These are phyloP conservation scores for Eciton burchellii DNA, from an alignment of 1,140 invertebrate genomes.

Conservation along the genomic window DNA sequence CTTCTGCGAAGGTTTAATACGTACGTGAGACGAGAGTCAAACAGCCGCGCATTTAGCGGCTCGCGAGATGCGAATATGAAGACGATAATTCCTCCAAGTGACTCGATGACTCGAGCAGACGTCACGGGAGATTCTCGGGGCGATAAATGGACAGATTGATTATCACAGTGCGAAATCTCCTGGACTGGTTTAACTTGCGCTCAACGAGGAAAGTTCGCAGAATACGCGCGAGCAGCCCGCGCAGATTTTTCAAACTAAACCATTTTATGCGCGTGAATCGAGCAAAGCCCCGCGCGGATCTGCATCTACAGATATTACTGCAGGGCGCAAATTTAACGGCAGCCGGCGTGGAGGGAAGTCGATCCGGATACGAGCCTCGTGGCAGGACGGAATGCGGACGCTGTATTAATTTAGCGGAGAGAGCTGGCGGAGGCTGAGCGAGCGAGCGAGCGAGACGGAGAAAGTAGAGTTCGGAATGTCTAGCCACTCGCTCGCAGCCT, in stretches of 20 bases:
- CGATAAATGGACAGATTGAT: background rate
- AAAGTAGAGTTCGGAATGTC: slow-evolving; percentile 70
- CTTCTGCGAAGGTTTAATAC: slow-evolving; percentile 29
- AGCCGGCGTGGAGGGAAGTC: slow-evolving; percentile 41
- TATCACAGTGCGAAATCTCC: too few species aligned
- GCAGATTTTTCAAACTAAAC: background rate
- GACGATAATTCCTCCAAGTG: background rate
- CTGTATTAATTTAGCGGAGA: slow-evolving; percentile 84
- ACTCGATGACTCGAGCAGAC: background rate
- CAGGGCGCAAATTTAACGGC: slow-evolving; percentile 35
- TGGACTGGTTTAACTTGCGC: too few species aligned
- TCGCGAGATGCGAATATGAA: background rate
- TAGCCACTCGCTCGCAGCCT: slow-evolving; percentile 79
- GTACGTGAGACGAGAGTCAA: slow-evolving; percentile 38
- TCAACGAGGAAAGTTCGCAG: too few species aligned
- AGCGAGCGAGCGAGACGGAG: slow-evolving; percentile 13
- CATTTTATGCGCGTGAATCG: background rate
- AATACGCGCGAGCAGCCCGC: background rate
- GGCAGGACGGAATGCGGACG: slow-evolving; percentile 71
- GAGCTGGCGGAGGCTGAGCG: slow-evolving; percentile 39
- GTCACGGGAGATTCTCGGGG: background rate
- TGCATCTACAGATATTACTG: slow-evolving; percentile 17
- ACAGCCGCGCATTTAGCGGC: background rate
- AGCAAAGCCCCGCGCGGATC: background rate
- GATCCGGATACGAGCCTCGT: slow-evolving; percentile 60